These are phyloP conservation scores for Harpagoxenus sublaevis DNA, from an alignment of 2,888 invertebrate genomes.

Conservation along the genomic window DNA sequence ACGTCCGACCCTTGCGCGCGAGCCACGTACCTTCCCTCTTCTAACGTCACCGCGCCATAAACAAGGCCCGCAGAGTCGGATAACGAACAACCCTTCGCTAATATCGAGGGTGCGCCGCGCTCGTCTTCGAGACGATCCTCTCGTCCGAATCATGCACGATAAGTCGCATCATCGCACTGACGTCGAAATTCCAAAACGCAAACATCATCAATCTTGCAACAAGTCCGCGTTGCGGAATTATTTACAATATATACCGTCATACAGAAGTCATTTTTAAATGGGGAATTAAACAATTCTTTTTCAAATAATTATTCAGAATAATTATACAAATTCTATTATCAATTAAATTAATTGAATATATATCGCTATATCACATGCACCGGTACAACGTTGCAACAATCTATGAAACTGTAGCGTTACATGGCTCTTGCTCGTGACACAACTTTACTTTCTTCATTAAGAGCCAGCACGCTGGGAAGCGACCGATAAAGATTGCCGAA, in stretches of 20 bases:
- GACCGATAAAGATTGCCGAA: slow-evolving; percentile 63
- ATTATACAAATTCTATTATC: not conserved
- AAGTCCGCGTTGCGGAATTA: not conserved
- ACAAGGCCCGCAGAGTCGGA: slow-evolving; percentile 81
- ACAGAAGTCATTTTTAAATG: not conserved
- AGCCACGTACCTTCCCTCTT: slow-evolving; percentile 63
- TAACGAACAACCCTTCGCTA: slow-evolving; percentile 73
- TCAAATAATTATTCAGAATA: not conserved
- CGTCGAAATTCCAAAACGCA: slow-evolving; percentile 58
- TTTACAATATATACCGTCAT: not conserved
- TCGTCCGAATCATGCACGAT: slow-evolving; percentile 26
- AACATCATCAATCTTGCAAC: slow-evolving; percentile 32
- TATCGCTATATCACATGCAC: not conserved
- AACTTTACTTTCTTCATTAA: slow-evolving; percentile 47
- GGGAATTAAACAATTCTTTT: not conserved
- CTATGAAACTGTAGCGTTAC: not conserved
- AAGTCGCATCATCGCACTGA: slow-evolving; percentile 47
- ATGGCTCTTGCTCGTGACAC: not conserved
- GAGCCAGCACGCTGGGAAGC: slow-evolving; percentile 39
- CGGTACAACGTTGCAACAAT: not conserved
- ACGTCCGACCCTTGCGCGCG: slow-evolving; percentile 46
- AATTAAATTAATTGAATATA: not conserved
- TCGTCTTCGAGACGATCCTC: slow-evolving; percentile 42
- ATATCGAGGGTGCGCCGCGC: slow-evolving; percentile 58
- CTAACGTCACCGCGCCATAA: slow-evolving; percentile 82